These are phyloP conservation scores for Xestia c-nigrum DNA, from an alignment of 2,888 invertebrate species.

Conservation along the genomic window DNA sequence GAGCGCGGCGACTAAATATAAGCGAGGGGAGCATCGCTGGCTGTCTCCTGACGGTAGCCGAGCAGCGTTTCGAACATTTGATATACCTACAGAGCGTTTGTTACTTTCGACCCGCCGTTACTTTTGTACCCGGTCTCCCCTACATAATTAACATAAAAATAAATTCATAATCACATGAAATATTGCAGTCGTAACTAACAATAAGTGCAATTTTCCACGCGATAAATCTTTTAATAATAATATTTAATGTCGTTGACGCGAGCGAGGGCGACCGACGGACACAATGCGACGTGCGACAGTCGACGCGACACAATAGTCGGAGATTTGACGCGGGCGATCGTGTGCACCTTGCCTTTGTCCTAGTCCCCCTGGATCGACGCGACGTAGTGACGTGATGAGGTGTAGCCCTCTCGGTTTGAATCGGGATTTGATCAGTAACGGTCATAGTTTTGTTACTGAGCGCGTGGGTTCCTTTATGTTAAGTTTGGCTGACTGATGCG, in stretches of 20 bases:
- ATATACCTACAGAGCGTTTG: no score
- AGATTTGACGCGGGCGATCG: conserved; percentile 83
- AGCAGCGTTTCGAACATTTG: no score
- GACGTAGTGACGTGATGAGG: conserved; percentile 71
- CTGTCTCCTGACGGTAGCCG: no score
- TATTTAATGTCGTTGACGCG: conserved; percentile 80
- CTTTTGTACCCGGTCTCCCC: no score
- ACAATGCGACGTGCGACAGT: conserved; percentile 60
- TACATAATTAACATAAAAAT: conserved; percentile 88
- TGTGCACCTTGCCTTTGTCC: conserved; percentile 84
- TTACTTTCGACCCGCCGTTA: no score
- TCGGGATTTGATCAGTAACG: conserved; percentile 69
- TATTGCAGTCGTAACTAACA: conserved; percentile 84
- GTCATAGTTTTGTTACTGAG: conserved; percentile 57
- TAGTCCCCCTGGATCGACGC: conserved; percentile 68
- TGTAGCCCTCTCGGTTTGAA: conserved; percentile 61
- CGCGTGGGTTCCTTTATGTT: conserved; percentile 53
- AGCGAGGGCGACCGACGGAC: conserved; percentile 72
- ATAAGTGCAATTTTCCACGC: conserved; percentile 90
- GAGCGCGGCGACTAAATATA: no score
- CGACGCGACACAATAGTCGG: conserved; percentile 67
- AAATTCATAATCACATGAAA: conserved; percentile 88
- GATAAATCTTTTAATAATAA: conserved; percentile 90
- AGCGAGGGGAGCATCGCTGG: no score
- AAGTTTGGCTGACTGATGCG: conserved; percentile 44